Percentiles rank a stretch among this genome's conserved stretches.
These are phyloP conservation scores for Cebus imitator DNA, from an alignment of 2,113 vertebrate species.

Conservation along the genomic window DNA sequence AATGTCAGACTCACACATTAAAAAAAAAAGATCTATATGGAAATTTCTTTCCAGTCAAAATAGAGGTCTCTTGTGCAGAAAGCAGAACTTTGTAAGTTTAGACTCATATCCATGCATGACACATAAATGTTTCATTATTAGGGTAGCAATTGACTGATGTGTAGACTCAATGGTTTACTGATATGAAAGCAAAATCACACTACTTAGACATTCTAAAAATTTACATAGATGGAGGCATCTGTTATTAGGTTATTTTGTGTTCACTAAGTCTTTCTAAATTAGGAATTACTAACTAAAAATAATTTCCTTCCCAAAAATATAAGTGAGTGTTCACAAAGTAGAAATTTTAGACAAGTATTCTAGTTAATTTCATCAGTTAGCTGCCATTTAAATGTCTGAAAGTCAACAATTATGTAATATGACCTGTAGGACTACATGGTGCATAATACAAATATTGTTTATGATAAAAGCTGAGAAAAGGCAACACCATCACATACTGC, in stretches of 20 bases:
- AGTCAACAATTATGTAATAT: not conserved
- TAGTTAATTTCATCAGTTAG: not conserved
- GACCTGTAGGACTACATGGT: not conserved
- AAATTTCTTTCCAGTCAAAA: not conserved
- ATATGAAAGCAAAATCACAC: not conserved
- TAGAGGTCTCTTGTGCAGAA: not conserved
- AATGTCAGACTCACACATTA: not conserved
- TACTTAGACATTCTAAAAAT: not conserved
- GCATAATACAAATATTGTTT: slow-evolving; percentile 23
- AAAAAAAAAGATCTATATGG: not conserved
- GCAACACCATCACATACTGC: not conserved
- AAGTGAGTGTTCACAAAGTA: not conserved
- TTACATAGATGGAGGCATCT: not conserved
- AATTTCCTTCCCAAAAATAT: not conserved
- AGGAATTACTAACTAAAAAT: slow-evolving; percentile 8
- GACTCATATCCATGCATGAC: not conserved
- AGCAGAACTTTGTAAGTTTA: not conserved
- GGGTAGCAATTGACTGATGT: not conserved
- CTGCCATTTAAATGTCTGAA: not conserved
- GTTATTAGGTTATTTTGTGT: not conserved
- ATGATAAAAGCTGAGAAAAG: slow-evolving; percentile 52
- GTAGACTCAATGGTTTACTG: not conserved
- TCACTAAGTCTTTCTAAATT: not conserved
- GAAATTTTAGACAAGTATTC: not conserved
- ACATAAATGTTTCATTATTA: not conserved